phyloP scores from a whole-genome alignment of 1,140 invertebrate genomes.

The Drosophila mayri region DNA sequence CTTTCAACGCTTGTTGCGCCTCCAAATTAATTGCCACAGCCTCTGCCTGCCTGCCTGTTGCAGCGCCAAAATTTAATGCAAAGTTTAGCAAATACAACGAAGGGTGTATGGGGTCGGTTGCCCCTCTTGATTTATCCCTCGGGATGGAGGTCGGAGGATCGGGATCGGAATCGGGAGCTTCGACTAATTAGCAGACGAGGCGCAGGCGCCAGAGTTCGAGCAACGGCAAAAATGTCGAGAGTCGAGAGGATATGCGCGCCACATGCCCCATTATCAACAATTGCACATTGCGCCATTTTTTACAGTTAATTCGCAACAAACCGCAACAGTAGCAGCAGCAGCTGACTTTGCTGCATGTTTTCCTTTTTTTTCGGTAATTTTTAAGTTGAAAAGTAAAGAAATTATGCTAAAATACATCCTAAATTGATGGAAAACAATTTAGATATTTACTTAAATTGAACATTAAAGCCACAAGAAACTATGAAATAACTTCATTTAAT shows the following conservation, averaged over 20 bases:
- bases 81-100: conserved; percentile 78
- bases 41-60: conserved; percentile 40
- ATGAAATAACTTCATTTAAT: not conserved
- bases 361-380: not conserved
- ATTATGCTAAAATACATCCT: too few species aligned
- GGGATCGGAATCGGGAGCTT: conserved; percentile 30
- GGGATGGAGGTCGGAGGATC: conserved; percentile 8
- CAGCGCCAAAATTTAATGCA: conserved; percentile 81
- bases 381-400: too few species aligned
- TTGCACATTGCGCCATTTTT: conserved; percentile 79
- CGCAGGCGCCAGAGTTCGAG: conserved; percentile 66
- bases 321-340: conserved; percentile 25
- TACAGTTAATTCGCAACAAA: conserved; percentile 68
- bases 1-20: conserved; percentile 80
- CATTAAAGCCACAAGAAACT: not conserved
- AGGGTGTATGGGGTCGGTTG: conserved; percentile 17
- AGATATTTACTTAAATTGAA: not conserved
- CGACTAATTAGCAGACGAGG: conserved; percentile 72
- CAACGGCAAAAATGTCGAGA: conserved; percentile 14
- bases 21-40: conserved; percentile 81
- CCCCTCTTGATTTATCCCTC: conserved; percentile 9
- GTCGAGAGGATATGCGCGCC: conserved; percentile 58
- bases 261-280: conserved; percentile 81
- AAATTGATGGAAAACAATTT: not conserved
- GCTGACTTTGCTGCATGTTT: conserved; percentile 1